Conservation (phyloP, 2,113 vertebrate genomes). For the Tonatia bakeri region DNA sequence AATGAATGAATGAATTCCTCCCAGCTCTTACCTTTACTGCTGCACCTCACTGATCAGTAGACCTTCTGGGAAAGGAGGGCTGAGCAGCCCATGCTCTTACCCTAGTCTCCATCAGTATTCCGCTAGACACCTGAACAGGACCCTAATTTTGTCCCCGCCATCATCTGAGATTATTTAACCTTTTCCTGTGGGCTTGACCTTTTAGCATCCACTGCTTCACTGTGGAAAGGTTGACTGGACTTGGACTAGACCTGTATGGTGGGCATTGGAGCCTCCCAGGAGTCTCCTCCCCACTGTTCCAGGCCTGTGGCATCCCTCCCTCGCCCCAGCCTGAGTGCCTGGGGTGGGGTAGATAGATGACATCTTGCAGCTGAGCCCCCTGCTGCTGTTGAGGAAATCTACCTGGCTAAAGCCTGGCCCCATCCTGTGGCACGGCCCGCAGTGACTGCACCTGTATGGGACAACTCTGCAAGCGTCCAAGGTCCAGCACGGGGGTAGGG, state of each 20-base stretch:
- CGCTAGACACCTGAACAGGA: neutral
- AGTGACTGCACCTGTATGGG: neutral
- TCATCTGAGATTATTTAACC: neutral
- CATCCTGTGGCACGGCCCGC: neutral
- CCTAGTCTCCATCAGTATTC: neutral
- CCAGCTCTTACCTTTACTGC: neutral
- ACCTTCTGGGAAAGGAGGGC: neutral
- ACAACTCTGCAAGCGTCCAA: neutral
- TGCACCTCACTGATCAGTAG: neutral
- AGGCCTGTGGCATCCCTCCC: too few relatives aligned
- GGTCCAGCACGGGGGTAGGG: neutral
- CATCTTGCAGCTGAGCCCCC: neutral
- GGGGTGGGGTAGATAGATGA: neutral
- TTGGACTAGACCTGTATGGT: too few relatives aligned
- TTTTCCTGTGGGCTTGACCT: neutral
- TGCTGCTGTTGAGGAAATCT: neutral
- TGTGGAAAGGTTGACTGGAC: neutral
- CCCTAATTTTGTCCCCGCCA: neutral
- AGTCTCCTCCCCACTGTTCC: too few relatives aligned
- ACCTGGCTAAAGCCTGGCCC: neutral
- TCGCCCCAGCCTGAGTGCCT: neutral
- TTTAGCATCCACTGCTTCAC: neutral
- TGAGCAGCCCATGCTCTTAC: neutral
- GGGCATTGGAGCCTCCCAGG: accelerated
- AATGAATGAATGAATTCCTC: neutral